These are phyloP conservation scores for Hydropsyche tenuis DNA, from an alignment of 1,140 invertebrate genomes.

Conservation along the genomic window DNA sequence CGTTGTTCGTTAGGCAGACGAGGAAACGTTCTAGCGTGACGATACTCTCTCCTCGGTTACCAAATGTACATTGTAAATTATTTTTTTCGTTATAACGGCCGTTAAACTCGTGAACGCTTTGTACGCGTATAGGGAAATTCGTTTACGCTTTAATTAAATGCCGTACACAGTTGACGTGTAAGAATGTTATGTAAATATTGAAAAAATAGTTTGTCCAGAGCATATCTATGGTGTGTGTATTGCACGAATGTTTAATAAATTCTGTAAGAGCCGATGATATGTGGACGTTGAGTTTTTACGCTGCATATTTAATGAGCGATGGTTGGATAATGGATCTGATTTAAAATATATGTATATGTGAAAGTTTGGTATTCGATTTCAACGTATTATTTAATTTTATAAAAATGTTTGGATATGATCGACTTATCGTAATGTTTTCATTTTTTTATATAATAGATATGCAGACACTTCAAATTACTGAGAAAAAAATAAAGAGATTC, in stretches of 20 bases:
- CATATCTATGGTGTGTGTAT: background rate
- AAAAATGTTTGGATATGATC: too few relatives aligned
- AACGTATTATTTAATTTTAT: too few relatives aligned
- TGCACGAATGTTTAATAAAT: background rate
- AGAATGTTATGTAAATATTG: constrained; percentile 5
- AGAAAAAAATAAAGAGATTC: too few relatives aligned
- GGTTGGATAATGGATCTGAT: too few relatives aligned
- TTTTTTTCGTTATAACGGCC: background rate
- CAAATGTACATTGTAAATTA: background rate
- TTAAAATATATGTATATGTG: too few relatives aligned
- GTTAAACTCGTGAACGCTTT: background rate
- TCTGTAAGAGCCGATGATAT: too few relatives aligned
- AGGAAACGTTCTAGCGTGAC: constrained; percentile 21
- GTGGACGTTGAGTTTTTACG: too few relatives aligned
- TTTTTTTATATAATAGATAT: too few relatives aligned
- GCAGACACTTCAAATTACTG: too few relatives aligned
- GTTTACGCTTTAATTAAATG: background rate
- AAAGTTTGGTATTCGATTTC: too few relatives aligned
- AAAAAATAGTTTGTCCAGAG: background rate
- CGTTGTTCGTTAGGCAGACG: constrained; percentile 12
- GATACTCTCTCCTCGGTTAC: constrained; percentile 28
- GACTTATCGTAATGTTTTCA: too few relatives aligned
- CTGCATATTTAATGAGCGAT: too few relatives aligned
- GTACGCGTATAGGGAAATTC: background rate
- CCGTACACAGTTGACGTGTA: background rate